Evolutionary conservation across 2,797 vertebrate species (phyloP).

Genomic region (Eutrigla gurnardus): DNA sequence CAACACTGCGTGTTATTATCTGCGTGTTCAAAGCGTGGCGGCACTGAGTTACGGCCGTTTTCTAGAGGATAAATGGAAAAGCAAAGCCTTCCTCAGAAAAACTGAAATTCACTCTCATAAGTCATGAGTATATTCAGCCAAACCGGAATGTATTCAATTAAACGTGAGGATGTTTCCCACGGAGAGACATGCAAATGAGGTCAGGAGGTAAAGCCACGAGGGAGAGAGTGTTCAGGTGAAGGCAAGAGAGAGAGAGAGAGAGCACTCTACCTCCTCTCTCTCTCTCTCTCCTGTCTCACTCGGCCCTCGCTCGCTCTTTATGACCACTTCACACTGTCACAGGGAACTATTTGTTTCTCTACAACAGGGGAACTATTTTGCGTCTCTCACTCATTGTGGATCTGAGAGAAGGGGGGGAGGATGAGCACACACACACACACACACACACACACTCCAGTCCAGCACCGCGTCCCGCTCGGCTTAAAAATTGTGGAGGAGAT

Average conservation of each 20-base stretch:
- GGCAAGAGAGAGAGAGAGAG: slow-evolving; percentile 11
- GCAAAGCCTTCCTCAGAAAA: slow-evolving; percentile 62
- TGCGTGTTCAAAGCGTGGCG: slow-evolving; percentile 58
- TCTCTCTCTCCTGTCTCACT: slow-evolving; percentile 24
- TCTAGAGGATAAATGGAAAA: slow-evolving; percentile 53
- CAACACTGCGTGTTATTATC: slow-evolving; percentile 55
- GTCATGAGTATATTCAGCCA: slow-evolving; percentile 46
- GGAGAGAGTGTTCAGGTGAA: slow-evolving; percentile 23
- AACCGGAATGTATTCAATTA: slow-evolving; percentile 58
- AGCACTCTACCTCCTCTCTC: slow-evolving; percentile 17
- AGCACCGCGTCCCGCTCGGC: slow-evolving; percentile 4
- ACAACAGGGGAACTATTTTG: slow-evolving; percentile 64
- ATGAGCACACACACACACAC: slow-evolving; percentile 55
- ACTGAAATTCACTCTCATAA: slow-evolving; percentile 46
- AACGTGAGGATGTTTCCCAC: slow-evolving; percentile 25
- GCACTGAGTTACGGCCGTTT: slow-evolving; percentile 51
- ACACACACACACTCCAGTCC: slow-evolving; percentile 1
- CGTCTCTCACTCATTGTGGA: slow-evolving; percentile 67
- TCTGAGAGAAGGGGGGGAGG: slow-evolving; percentile 69
- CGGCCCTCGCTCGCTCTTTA: slow-evolving; percentile 49
- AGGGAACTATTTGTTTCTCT: slow-evolving; percentile 75
- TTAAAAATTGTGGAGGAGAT: slow-evolving; percentile 18
- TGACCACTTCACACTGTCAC: slow-evolving; percentile 70
- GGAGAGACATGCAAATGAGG: slow-evolving; percentile 53
- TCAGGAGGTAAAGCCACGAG: slow-evolving; percentile 12